Base-by-base conservation (phyloP, 2,797 vertebrate species). In the Rachycentron canadum region DNA sequence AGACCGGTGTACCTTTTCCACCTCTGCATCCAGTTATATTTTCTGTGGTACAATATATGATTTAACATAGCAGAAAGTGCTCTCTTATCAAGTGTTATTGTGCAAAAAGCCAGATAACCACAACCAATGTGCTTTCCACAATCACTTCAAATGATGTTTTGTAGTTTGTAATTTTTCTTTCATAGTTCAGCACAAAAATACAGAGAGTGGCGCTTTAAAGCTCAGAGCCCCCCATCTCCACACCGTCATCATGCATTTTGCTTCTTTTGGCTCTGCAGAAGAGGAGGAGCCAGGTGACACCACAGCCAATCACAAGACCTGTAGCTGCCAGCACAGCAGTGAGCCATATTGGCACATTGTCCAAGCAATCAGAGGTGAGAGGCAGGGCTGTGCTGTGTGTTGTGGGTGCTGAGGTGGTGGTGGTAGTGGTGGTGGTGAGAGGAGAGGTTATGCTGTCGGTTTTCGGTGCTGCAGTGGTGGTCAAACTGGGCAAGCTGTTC, bases 291-390 rank as follows among this genome's bases (percentile, higher is more conserved):
- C 94, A 92, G 40, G 95, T 74, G 6, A 92, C 25, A 2, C 28
- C 73, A 10, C 87, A 93, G 63, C 97, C 96, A 11, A 90, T 66
- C 72, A 94, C 40, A 45, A 97, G 53, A 21, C 96, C 95, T 0
- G 30, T 69, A 11, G 92, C 23, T 0, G 93, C 92, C 3, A 96
- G 88, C 84, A 97, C 76, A 1, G 94, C 95, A 59, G 95, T 77
- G 0, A 93, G 82, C 97, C 97, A 97, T n/a, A 78, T 80, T 12
- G 95, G 93, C 41, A 95, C 88, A 0, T 1, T 0, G 34, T 86
- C 55, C 0, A 67, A 26, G 67, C 86, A 87, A 1, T 53, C 32
- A 7, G 78, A 1, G 52, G 10, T 13, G 65, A 65, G 12, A 4
- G 85, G 86, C 16, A 0, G 2, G 4, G 55, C 23, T 32, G 78